phyloP scores from a whole-genome alignment of 1,140 invertebrate species.

The Paralvinella palmiformis region DNA sequence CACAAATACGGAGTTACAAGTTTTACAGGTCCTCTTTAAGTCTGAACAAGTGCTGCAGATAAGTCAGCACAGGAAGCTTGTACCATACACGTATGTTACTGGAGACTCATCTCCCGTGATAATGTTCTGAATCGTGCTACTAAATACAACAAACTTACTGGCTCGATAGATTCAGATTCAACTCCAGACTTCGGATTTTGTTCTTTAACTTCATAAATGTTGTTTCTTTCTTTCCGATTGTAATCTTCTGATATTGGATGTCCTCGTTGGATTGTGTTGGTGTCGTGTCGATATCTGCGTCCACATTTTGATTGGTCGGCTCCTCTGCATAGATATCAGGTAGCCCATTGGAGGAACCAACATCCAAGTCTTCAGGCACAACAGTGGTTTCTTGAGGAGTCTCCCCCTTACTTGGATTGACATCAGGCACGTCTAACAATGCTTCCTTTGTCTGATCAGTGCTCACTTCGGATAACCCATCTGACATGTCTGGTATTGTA shows the following conservation, averaged over 20 bases:
- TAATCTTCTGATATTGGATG: too few species aligned
- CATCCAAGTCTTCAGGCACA: too few species aligned
- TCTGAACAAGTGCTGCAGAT: neutral
- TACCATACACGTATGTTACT: neutral
- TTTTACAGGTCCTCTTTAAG: neutral
- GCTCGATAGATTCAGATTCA: conserved; percentile 91
- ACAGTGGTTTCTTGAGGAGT: too few species aligned
- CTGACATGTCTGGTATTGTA: too few species aligned
- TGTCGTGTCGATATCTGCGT: neutral
- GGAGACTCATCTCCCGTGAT: neutral
- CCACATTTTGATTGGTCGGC: conserved; percentile 19
- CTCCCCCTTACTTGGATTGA: too few species aligned
- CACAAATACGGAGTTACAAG: neutral
- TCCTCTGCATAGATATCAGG: too few species aligned
- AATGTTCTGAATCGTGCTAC: neutral
- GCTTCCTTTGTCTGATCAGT: too few species aligned
- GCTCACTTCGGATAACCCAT: too few species aligned
- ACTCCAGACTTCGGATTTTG: conserved; percentile 88
- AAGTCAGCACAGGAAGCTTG: neutral
- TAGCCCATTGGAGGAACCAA: too few species aligned
- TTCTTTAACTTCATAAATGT: conserved; percentile 91
- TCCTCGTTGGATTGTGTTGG: neutral
- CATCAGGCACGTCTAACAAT: too few species aligned
- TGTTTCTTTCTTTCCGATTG: conserved; percentile 63
- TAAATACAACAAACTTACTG: conserved; percentile 41